These are phyloP conservation scores for Allobates femoralis DNA, from an alignment of 2,797 vertebrate species.

Conservation along the genomic window DNA sequence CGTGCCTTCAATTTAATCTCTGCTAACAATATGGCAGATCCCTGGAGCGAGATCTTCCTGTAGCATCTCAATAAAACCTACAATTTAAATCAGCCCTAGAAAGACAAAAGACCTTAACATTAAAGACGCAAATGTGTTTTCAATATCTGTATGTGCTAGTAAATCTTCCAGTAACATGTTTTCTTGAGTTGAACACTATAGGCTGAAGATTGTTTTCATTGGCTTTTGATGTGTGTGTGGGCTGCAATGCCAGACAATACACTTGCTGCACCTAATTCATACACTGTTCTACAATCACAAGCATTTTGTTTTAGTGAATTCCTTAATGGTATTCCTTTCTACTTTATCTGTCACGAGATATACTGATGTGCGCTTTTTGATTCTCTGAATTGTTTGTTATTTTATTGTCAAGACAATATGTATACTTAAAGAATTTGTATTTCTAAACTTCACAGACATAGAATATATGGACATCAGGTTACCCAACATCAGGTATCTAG, in stretches of 20 bases:
- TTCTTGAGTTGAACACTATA: constrained; percentile 28
- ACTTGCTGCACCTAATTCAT: constrained; percentile 57
- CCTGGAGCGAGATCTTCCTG: constrained; percentile 9
- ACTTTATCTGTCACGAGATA: constrained; percentile 48
- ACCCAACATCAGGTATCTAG: too few species aligned
- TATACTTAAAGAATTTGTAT: neutral
- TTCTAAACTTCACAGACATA: neutral
- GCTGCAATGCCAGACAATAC: constrained; percentile 50
- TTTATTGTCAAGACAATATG: constrained; percentile 20
- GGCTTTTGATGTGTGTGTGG: constrained; percentile 58
- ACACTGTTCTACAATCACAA: constrained; percentile 53
- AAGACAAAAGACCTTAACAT: constrained; percentile 32
- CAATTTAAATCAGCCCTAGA: constrained; percentile 13
- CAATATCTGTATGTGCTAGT: constrained; percentile 39
- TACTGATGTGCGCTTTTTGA: constrained; percentile 22
- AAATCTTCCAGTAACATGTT: constrained; percentile 43
- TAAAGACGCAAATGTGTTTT: constrained; percentile 54
- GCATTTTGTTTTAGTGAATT: constrained; percentile 55
- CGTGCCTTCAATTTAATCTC: constrained; percentile 11
- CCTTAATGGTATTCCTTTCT: constrained; percentile 47
- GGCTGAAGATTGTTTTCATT: constrained; percentile 50
- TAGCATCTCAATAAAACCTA: constrained; percentile 23
- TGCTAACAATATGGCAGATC: constrained; percentile 36
- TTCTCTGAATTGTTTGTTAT: constrained; percentile 2
- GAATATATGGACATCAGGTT: too few species aligned